Evolutionary conservation across 2,113 vertebrate genomes (phyloP), one percentile per base, ranked within the genome.

Genomic region (Notothenia coriiceps): DNA sequence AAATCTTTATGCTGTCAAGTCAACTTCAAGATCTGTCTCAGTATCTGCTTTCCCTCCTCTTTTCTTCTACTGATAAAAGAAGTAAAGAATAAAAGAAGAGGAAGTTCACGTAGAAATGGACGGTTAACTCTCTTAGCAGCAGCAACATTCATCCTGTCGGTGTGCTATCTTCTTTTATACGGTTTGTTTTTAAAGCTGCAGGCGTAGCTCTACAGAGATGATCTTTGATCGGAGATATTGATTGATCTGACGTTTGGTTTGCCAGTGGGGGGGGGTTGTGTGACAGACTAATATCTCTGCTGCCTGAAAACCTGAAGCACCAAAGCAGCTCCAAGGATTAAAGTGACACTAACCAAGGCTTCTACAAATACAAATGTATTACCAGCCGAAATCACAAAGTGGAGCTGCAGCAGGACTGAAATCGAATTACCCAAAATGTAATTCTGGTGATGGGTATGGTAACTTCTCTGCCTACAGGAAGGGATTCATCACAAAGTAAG

Each of bases 321-420:
- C 15, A 17, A 15, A 82, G 50, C 76, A 7, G 35, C 74, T 67
- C 44, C 11, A 0, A 56, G 49, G 62, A 71, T 78, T 59, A 63
- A 81, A 84, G 47, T 60, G 67, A 74, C 74, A 79, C 66, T 70
- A 84, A 74, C 50, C 46, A 70, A 73, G 67, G 72, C 72, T 75
- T 72, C 79, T 55, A 54, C 40, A 77, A 74, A 79, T 77, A 67
- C 60, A 87, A 79, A 71, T 15, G 4, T n/a, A 67, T 74, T 47
- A 76, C 29, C 20, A 54, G 46, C 33, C n/a, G 75, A 40, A 79
- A 86, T 78, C 70, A 49, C 40, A 68, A 51, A 72, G 47, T 35
- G 13, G 49, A 71, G 22, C 64, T 22, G 9, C 18, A 15, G 14
- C 29, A 22, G 15, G 6, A 55, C 65, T 5, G 18, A 74, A 67